Evolutionary conservation across 53 echinoderm and acorn worm species (phyloP).

Genomic region (Temnopleurus reevesii): DNA sequence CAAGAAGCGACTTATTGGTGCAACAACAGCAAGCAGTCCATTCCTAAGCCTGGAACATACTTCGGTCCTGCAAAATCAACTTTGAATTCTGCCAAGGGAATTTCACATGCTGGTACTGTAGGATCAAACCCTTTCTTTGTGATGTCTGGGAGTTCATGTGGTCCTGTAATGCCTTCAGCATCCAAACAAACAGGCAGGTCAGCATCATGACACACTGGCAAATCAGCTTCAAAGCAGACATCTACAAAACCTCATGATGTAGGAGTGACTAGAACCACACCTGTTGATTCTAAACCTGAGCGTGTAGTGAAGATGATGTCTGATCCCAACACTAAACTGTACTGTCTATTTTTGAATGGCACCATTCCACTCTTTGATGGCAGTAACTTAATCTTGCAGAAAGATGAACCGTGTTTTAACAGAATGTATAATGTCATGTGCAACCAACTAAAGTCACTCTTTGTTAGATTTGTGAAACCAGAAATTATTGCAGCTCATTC

Average conservation of each 20-base stretch:
- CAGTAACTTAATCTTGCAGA: slow-evolving; percentile 46
- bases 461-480: slow-evolving; percentile 61
- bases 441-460: slow-evolving; percentile 19
- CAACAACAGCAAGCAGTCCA: no score
- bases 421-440: slow-evolving; percentile 55
- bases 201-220: background rate
- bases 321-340: slow-evolving; percentile 42
- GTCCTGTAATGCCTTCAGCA: no score
- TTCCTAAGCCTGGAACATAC: no score
- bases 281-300: background rate
- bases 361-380: slow-evolving; percentile 55
- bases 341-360: slow-evolving; percentile 25
- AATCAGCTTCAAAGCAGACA: slow-evolving; percentile 5
- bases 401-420: slow-evolving; percentile 60
- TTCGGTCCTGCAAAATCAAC: no score
- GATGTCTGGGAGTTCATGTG: no score
- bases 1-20: no score
- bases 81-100: no score
- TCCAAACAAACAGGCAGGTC: no score
- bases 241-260: background rate
- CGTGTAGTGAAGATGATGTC: slow-evolving; percentile 46
- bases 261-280: background rate
- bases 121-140: no score
- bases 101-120: no score
- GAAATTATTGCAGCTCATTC: slow-evolving; percentile 22